Conservation (phyloP, 2,888 invertebrate species). For the Acanthosepion lycidas region DNA sequence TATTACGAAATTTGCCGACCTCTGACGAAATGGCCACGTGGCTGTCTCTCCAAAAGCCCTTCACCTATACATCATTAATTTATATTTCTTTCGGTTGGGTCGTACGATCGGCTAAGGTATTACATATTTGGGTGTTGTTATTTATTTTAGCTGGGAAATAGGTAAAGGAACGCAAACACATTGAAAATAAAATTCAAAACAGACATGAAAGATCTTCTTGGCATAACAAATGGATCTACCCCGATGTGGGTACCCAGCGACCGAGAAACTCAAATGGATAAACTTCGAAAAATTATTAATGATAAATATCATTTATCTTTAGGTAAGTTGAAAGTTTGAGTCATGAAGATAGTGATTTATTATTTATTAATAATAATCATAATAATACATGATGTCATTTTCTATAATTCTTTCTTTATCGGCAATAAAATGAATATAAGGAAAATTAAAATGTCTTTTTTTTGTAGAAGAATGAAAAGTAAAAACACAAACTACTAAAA, state of each 20-base stretch:
- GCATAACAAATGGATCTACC: background rate
- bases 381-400: too few species aligned
- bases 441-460: too few species aligned
- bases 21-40: background rate
- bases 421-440: too few species aligned
- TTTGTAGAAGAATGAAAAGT: too few species aligned
- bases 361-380: too few species aligned
- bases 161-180: background rate
- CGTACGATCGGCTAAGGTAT: too few species aligned
- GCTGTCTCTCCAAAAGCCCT: background rate
- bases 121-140: background rate
- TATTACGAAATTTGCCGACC: background rate
- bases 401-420: too few species aligned
- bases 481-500: too few species aligned
- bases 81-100: too few species aligned
- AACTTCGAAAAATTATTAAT: slow-evolving; percentile 66
- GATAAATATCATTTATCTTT: slow-evolving; percentile 65
- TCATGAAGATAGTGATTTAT: too few species aligned
- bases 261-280: slow-evolving; percentile 67
- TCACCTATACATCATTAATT: too few species aligned
- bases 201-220: background rate
- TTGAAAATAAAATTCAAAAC: background rate
- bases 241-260: slow-evolving; percentile 64
- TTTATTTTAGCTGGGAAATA: background rate
- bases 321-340: slow-evolving; percentile 56